Base-by-base conservation (phyloP, 2,888 invertebrate species). In the Rhagonycha fulva region DNA sequence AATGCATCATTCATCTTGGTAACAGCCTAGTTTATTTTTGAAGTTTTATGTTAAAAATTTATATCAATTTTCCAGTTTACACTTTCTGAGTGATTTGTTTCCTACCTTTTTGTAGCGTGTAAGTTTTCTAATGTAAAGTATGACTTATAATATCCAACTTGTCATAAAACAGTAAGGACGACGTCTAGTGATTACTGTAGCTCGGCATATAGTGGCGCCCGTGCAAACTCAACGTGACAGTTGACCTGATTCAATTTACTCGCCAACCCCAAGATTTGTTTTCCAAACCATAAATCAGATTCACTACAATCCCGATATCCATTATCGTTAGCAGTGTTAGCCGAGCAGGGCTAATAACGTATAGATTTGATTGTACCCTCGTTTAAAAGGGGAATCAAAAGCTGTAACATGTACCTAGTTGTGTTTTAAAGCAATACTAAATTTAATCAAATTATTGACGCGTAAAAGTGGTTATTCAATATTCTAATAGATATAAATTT, bases 221-320 rank as follows among this genome's bases (percentile, higher is more conserved):
- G 80, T 79, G 78, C 80, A 81, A 80, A 82, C 78, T 79, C 81
- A 81, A 85, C 85, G 82, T 86, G 86, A 86, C 87, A 84, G 85
- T 84, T 83, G 84, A 84, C 84, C 86, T 86, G 87, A 87, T 87
- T 86, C 87, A 86, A 87, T 87, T 87, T 87, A 82, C 82, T 80
- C 81, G 83, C 82, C 82, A 82, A 82, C 85, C 85, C 86, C 86
- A 87, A 87, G 87, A 87, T 86, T 86, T 87, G 87, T 86, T 87
- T 87, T 86, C 86, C 86, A 83, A 84, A 84, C 84, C 86, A 87
- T 87, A 87, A 87, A 87, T 87, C 87, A 87, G 87, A 87, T 86
- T 85, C 84, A 84, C 85, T 85, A 86, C 87, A 85, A 86, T 86
- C 85, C 85, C 85, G 86, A 86, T 87, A 87, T 87, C 86, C 86